Conservation (phyloP, 2,113 vertebrate genomes). For the Pseudorasbora parva region DNA sequence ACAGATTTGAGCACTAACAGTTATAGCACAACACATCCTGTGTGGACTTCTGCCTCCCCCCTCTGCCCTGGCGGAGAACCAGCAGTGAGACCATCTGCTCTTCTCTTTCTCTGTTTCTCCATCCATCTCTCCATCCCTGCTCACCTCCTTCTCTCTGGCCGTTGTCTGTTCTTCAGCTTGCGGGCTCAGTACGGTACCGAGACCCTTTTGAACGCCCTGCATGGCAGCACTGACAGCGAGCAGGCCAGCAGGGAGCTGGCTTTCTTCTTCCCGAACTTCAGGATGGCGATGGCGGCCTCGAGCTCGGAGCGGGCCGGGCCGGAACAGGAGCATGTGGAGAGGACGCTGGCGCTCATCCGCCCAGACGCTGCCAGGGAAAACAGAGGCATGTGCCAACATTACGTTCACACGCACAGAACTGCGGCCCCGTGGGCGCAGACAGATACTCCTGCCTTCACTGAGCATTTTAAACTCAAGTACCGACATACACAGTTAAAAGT, state of each 20-base stretch:
- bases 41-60: constrained; percentile 57
- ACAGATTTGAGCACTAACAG: constrained; percentile 52
- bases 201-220: constrained; percentile 82
- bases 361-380: constrained; percentile 73
- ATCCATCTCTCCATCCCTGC: neutral
- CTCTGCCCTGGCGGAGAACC: constrained; percentile 65
- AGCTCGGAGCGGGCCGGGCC: constrained; percentile 63
- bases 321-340: constrained; percentile 71
- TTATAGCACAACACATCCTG: constrained; percentile 55
- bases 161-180: constrained; percentile 74
- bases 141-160: constrained; percentile 52
- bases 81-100: constrained; percentile 76
- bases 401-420: constrained; percentile 43
- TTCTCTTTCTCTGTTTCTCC: constrained; percentile 20
- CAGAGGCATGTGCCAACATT: constrained; percentile 75
- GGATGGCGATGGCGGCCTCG: constrained; percentile 60
- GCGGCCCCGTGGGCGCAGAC: neutral
- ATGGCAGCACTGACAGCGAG: constrained; percentile 79
- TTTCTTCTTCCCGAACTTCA: constrained; percentile 83
- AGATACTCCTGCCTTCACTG: neutral
- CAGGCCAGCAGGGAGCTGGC: constrained; percentile 82
- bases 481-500: neutral
- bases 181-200: constrained; percentile 85
- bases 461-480: neutral
- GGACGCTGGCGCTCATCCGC: constrained; percentile 79